phyloP scores from a whole-genome alignment of 2,113 vertebrate genomes.

The Bujurquina vittata region DNA sequence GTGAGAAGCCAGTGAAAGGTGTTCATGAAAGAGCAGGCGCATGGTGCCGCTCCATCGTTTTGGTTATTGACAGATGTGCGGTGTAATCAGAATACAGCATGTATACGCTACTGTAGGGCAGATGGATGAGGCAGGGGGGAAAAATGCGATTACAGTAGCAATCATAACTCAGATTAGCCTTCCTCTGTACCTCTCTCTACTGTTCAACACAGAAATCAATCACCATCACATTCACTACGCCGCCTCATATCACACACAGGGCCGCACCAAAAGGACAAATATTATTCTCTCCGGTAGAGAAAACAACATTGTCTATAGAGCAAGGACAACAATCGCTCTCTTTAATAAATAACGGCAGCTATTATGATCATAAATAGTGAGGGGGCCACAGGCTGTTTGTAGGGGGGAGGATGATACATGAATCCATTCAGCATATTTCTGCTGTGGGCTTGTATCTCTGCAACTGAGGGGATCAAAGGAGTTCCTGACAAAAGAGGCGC shows the following conservation, averaged over 20 bases:
- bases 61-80: constrained; percentile 60
- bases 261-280: constrained; percentile 55
- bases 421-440: constrained; percentile 73
- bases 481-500: constrained; percentile 71
- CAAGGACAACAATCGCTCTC: constrained; percentile 68
- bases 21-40: constrained; percentile 13
- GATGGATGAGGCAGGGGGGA: constrained; percentile 59
- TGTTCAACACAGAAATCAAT: constrained; percentile 66
- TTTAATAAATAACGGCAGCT: constrained; percentile 72
- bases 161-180: constrained; percentile 78
- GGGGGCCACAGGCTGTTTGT: constrained; percentile 60
- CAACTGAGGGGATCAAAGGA: constrained; percentile 67
- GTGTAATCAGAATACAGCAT: constrained; percentile 52
- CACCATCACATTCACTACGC: constrained; percentile 52
- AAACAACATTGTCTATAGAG: constrained; percentile 65
- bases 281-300: constrained; percentile 59
- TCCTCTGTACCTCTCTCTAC: constrained; percentile 55
- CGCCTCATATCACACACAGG: constrained; percentile 46
- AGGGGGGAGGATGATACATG: constrained; percentile 61
- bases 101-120: constrained; percentile 28
- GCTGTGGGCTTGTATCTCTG: constrained; percentile 67
- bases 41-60: neutral
- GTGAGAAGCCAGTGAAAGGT: constrained; percentile 30
- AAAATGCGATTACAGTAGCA: constrained; percentile 72
- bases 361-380: constrained; percentile 71